Evolutionary conservation across 1,140 invertebrate species (phyloP), one percentile per base, ranked within the genome.

Genomic region (Dendrolimus punctatus): DNA sequence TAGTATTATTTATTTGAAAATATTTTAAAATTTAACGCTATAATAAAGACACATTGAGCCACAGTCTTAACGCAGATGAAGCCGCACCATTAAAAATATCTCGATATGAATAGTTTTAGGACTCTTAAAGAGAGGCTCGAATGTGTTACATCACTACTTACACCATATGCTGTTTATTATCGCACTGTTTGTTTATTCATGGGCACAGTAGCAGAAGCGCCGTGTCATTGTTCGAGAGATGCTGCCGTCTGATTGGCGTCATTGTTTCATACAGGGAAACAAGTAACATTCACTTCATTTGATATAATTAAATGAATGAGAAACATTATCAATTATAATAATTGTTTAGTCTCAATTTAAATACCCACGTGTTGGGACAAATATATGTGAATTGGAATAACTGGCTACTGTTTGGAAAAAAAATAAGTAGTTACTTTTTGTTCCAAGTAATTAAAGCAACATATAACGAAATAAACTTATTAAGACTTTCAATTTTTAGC

Each of bases 241-340:
- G 78, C 69, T 69, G 66, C 71, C 66, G 68, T 73, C 76, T 72
- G 80, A 83, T 85, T 73, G 77, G 69, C 59, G 71, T 81, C 77
- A 83, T 83, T 85, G 82, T 85, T 83, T 68, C 67, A 71, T 71
- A 83, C 68, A 76, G 80, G 80, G 76, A 77, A 82, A 76, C 76
- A 63, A 71, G 68, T 69, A 73, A 72, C 76, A 72, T 81, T 83
- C 78, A 80, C 76, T 81, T 69, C 71, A 80, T 80, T 81, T 82
- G 76, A 78, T 80, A 83, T 82, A 83, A 83, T 83, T 80, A 73
- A 80, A 69, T 66, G 76, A 77, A 79, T 72, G 76, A 76, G 76
- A 76, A 77, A 73, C 69, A 68, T 78, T 82, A 81, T 77, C 79
- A 85, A 74, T 85, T 81, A 80, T 78, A 23, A 23, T 23, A 76